A percentile compares a stretch with the other conserved stretches of the same genome.
These are phyloP conservation scores for Hippocampus mohnikei DNA, from an alignment of 2,113 vertebrate species.

Conservation along the genomic window DNA sequence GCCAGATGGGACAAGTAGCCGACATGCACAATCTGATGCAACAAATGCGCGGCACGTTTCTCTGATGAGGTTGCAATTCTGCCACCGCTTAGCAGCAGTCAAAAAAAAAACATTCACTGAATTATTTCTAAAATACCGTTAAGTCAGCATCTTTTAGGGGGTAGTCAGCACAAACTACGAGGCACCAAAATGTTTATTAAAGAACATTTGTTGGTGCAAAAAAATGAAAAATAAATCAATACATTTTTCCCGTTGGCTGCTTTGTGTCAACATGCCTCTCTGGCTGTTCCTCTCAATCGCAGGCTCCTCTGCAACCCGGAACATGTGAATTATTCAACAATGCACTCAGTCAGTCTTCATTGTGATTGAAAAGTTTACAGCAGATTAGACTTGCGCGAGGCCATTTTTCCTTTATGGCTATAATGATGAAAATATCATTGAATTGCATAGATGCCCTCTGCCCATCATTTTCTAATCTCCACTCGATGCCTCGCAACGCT, in stretches of 20 bases:
- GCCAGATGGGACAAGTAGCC: too few relatives aligned
- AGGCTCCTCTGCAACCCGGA: background rate
- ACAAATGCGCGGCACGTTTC: too few relatives aligned
- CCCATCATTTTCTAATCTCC: background rate
- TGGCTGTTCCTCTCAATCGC: slow-evolving; percentile 1
- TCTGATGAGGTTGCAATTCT: too few relatives aligned
- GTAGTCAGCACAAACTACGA: background rate
- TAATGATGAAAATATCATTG: background rate
- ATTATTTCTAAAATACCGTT: background rate
- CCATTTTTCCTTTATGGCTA: background rate
- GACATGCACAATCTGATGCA: too few relatives aligned
- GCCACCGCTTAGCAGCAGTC: background rate
- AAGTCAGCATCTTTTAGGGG: background rate
- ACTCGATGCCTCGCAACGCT: background rate
- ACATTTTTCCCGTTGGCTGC: slow-evolving; percentile 8
- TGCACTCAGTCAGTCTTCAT: background rate
- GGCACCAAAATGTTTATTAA: background rate
- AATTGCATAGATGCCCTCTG: background rate
- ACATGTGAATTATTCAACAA: slow-evolving; percentile 18
- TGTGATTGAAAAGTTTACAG: slow-evolving; percentile 1
- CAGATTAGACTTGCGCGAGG: background rate
- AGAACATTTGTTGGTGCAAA: background rate
- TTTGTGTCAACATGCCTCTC: slow-evolving; percentile 5
- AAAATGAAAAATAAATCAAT: background rate
- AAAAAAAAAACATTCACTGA: background rate